A percentile compares a stretch with the other conserved stretches of the same genome.
Conservation (phyloP, 2,888 invertebrate species). For the Perizoma flavofasciatum region DNA sequence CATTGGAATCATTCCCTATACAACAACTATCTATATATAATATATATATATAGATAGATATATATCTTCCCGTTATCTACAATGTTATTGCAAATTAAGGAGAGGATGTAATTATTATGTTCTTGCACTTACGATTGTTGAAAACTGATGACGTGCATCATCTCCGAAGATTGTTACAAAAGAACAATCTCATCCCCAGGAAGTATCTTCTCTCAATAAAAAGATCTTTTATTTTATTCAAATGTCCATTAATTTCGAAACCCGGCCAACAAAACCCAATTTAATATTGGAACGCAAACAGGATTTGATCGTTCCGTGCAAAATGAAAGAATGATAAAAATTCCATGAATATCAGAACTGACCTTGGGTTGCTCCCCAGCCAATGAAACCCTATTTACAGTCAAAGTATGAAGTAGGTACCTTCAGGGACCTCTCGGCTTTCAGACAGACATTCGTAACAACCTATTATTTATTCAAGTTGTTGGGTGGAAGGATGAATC, state of each 20-base stretch:
- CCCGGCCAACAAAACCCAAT: constrained; percentile 26
- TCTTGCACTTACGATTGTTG: too few relatives aligned
- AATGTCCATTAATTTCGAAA: constrained; percentile 18
- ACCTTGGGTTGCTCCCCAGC: constrained; percentile 38
- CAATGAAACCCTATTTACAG: constrained; percentile 46
- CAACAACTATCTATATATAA: too few relatives aligned
- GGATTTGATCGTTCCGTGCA: constrained; percentile 24
- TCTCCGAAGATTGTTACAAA: too few relatives aligned
- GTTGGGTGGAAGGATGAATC: constrained; percentile 43
- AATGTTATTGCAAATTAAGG: too few relatives aligned
- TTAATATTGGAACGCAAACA: constrained; percentile 30
- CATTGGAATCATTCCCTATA: too few relatives aligned
- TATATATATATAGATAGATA: too few relatives aligned
- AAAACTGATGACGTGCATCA: too few relatives aligned
- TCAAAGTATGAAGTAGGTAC: constrained; percentile 37
- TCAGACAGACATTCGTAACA: constrained; percentile 37
- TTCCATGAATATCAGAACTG: constrained; percentile 32
- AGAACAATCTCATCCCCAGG: too few relatives aligned
- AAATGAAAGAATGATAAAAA: constrained; percentile 32
- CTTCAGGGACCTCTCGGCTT: constrained; percentile 31
- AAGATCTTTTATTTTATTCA: constrained; percentile 18
- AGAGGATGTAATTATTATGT: too few relatives aligned
- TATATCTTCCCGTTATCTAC: too few relatives aligned
- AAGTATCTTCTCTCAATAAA: not conserved
- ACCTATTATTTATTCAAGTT: constrained; percentile 47